Conservation (phyloP, 1,140 invertebrate genomes). For the Rhynchophorus ferrugineus region DNA sequence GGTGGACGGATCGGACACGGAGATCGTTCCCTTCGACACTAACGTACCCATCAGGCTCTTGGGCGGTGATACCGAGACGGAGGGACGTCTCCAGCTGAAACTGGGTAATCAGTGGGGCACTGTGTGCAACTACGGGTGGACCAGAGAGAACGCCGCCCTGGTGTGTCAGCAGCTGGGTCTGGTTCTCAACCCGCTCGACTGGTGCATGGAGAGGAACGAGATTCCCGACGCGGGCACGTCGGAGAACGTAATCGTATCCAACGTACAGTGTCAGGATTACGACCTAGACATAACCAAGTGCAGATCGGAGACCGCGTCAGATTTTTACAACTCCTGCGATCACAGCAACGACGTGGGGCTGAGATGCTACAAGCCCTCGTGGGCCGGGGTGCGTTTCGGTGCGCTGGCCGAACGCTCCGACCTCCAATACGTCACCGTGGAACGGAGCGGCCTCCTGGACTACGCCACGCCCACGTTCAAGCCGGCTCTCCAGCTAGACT, state of each 20-base stretch:
- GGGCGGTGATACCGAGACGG: conserved; percentile 63
- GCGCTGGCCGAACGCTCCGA: conserved; percentile 78
- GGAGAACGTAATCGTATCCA: conserved; percentile 72
- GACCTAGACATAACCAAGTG: conserved; percentile 90
- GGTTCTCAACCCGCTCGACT: conserved; percentile 87
- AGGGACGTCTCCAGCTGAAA: conserved; percentile 74
- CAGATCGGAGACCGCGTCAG: conserved; percentile 60
- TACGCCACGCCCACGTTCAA: conserved; percentile 85
- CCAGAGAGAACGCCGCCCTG: conserved; percentile 79
- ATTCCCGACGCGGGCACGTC: conserved; percentile 69
- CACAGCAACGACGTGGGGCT: conserved; percentile 84
- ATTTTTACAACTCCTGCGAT: conserved; percentile 85
- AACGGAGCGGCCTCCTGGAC: conserved; percentile 90
- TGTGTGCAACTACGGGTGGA: conserved; percentile 96
- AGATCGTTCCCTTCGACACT: conserved; percentile 46
- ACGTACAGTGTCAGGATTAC: conserved; percentile 83
- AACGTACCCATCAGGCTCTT: conserved; percentile 64
- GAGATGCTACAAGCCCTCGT: conserved; percentile 80
- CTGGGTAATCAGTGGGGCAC: conserved; percentile 89
- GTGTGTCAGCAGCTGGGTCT: conserved; percentile 94
- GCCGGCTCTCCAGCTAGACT: conserved; percentile 92
- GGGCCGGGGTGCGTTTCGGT: conserved; percentile 87
- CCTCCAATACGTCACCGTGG: conserved; percentile 81
- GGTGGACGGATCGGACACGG: conserved; percentile 43
- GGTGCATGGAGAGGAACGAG: conserved; percentile 72